Evolutionary conservation across 2,113 vertebrate species (phyloP).

Genomic region (Prochilodus magdalenae): DNA sequence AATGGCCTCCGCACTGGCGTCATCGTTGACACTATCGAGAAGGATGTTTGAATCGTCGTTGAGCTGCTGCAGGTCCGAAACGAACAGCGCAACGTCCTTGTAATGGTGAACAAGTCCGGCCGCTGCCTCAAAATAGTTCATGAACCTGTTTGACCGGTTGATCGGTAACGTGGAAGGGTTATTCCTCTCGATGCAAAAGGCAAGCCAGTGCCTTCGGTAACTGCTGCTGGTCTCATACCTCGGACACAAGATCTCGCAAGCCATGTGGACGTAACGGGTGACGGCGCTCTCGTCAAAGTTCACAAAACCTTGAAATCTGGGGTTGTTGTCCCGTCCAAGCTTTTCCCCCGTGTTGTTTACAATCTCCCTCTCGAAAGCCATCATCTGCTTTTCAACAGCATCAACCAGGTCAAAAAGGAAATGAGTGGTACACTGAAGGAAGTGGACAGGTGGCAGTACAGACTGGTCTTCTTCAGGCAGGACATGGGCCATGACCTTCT

Average conservation of each 20-base stretch:
- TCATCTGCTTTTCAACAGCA: conserved; percentile 70
- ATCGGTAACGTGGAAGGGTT: conserved; percentile 69
- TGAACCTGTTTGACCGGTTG: conserved; percentile 64
- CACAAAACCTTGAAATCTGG: conserved; percentile 70
- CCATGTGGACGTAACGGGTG: conserved; percentile 78
- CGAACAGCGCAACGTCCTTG: conserved; percentile 71
- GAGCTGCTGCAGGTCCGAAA: conserved; percentile 73
- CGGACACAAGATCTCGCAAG: conserved; percentile 68
- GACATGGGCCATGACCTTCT: conserved; percentile 47
- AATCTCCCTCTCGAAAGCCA: conserved; percentile 73
- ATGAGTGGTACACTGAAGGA: conserved; percentile 71
- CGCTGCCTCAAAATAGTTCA: conserved; percentile 74
- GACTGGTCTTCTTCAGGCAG: conserved; percentile 11
- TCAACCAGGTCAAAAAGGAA: conserved; percentile 74
- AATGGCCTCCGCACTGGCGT: conserved; percentile 70
- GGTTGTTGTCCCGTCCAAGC: conserved; percentile 74
- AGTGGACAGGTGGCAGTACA: conserved; percentile 66
- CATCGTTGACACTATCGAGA: conserved; percentile 73
- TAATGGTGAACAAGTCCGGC: conserved; percentile 77
- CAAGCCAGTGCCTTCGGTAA: conserved; percentile 76
- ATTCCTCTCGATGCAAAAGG: conserved; percentile 75
- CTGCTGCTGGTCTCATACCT: conserved; percentile 38
- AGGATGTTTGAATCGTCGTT: conserved; percentile 67
- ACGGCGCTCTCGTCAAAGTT: conserved; percentile 76
- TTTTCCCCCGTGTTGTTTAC: conserved; percentile 61